Conservation (phyloP, 2,113 vertebrate species). For the Pipra filicauda region DNA sequence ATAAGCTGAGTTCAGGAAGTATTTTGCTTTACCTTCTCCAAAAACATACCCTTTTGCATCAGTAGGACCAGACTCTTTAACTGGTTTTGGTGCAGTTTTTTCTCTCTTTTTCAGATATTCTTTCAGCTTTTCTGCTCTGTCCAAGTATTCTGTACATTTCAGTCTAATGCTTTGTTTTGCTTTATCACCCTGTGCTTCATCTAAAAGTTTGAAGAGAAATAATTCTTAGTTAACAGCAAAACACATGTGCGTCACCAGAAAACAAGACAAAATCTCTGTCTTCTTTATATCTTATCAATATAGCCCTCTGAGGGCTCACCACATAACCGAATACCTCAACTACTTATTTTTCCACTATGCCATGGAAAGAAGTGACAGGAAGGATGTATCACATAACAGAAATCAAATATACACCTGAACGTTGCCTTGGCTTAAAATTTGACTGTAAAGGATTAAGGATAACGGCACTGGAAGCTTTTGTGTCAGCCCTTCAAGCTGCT, state of each 20-base stretch:
- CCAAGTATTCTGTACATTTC: slow-evolving; percentile 93
- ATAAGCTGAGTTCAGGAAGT: neutral
- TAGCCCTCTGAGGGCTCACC: neutral
- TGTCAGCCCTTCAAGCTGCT: neutral
- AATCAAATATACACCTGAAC: neutral
- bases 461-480: neutral
- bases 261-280: neutral
- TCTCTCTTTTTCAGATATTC: slow-evolving; percentile 93
- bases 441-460: neutral
- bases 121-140: slow-evolving; percentile 95
- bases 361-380: neutral
- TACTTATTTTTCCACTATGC: neutral
- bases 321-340: neutral
- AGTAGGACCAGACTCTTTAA: slow-evolving; percentile 84
- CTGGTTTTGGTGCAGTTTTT: slow-evolving; percentile 85
- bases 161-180: slow-evolving; percentile 90
- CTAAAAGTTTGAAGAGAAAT: slow-evolving; percentile 71
- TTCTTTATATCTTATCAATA: neutral
- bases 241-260: neutral
- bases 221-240: neutral
- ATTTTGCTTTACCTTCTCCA: slow-evolving; percentile 29
- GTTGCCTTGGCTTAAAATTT: neutral
- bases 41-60: slow-evolving; percentile 91
- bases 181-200: slow-evolving; percentile 95
- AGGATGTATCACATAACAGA: neutral